Base-by-base conservation (phyloP, 2,888 invertebrate genomes). In the Drosophila lutescens region DNA sequence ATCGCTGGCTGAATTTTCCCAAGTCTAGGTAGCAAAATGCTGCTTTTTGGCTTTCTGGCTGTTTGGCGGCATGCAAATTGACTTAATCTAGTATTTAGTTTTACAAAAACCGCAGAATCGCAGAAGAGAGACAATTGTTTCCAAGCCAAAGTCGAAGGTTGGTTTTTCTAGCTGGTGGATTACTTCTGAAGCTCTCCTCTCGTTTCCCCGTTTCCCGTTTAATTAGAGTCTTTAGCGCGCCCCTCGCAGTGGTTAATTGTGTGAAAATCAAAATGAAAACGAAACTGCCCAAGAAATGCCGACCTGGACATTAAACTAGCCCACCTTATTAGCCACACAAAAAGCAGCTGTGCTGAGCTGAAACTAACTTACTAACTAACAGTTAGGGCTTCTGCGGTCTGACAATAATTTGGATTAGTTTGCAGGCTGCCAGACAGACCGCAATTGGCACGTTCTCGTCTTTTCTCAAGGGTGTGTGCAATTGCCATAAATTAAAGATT, bases 41-140 rank as follows among this genome's bases (percentile, higher is more conserved):
- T 30, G 30, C 30, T 30, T 30, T 30, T 30, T 30, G 30, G 30
- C 84, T 83, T 82, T 86, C 8, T 30, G 30, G 8, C 84, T 83
- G 79, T 86, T 82, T 86, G 71, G 78, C 86, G 77, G 83, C 86
- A 88, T 85, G 85, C 84, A 88, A 85, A 85, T 85, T 80, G 81
- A 68, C 80, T 84, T 84, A 84, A 88, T 88, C 88, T 88, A 86
- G 77, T 86, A 88, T 84, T 84, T 77, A 79, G 81, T 70, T 88
- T 65, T 72, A 67, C 69, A 58, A 55, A 69, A 75, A 74, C 74
- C 74, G 76, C 74, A 75, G 57, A 26, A 26, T 69, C 69, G 58
- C 26, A 26, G 26, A 71, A 76, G 74, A 68, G 46, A 80, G 68
- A 76, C 88, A 85, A 88, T 86, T 86, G 88, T 80, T 68, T 54